Base-by-base conservation (phyloP, 2,797 vertebrate species). In the Argya squamiceps region DNA sequence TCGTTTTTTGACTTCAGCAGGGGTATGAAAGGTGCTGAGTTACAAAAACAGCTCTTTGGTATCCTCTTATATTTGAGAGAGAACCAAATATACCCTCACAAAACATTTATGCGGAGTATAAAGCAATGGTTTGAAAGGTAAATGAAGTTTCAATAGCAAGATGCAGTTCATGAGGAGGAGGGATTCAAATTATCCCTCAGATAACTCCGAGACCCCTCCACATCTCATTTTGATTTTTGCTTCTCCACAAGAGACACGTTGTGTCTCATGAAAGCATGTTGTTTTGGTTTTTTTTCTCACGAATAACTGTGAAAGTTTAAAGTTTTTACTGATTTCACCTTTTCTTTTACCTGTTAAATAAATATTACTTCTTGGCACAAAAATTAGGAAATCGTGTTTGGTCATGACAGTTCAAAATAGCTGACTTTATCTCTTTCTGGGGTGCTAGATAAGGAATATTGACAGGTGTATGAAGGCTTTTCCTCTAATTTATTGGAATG, bases 101-200 rank as follows among this genome's bases (percentile, higher is more conserved):
- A 97, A 90, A 91, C 85, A 24, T 95, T 99, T 78, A 97, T 98
- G 92, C 50, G 63, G 87, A 98, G 96, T 96, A 99, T 99, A 97
- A 99, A 98, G 92, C 94, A 97, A 5, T 99, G 99, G 99, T 99
- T 99, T 98, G 98, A 99, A 97, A 99, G 99, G 99, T 99, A 98
- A 91, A 80, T 96, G 64, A 79, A 53, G 27, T 91, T 93, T 73
- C 22, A 63, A 4, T 62, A 79, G 59, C 76, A 60, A 37, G 15
- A 24, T 88, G n/a, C 15, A 32, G 30, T 49, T 90, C 13, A 15
- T 44, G 44, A 83, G 36, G 30, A 44, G 67, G 15, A 67, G 58
- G 11, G n/a, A 59, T 81, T 86, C 26, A 65, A 7, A 41, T 79
- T 77, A 26, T 80, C 53, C 17, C 10, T 64, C 23, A 63, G 18